Base-by-base conservation (phyloP, 2,888 invertebrate genomes). In the Archips crataeganus region DNA sequence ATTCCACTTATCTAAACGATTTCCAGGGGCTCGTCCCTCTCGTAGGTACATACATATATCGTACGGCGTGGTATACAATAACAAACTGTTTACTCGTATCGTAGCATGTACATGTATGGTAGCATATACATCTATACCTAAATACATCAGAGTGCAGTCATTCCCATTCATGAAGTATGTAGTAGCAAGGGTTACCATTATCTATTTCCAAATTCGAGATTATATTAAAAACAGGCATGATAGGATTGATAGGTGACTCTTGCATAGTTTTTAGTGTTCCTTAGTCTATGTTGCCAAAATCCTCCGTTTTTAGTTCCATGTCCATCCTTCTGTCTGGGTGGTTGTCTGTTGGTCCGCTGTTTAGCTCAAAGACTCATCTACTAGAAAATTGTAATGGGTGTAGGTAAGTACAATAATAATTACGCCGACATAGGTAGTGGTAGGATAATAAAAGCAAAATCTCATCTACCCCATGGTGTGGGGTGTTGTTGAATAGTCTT, bases 51-150 rank as follows among this genome's bases (percentile, higher is more conserved):
- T 57, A 11, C 10, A 11, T 57, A 57, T 57, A 57, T 57, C 57
- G 11, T 57, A 32, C n/a, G 49, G 57, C 57, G 57, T 57, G 32
- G 32, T 54, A 13, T 23, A 57, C 57, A 57, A 57, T 32, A 57
- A 57, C 57, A 57, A 54, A 54, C 54, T 9, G 57, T 57, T 57
- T 57, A 57, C 57, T 57, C 57, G 32, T 32, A 57, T 57, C 57
- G 57, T 32, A 57, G 11, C 10, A 57, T 57, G 57, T 57, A 57
- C 57, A n/a, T n/a, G n/a, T n/a, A n/a, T n/a, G n/a, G n/a, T n/a
- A n/a, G n/a, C n/a, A n/a, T 57, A 54, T 4, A 15, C 45, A 45
- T 45, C 45, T 11, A 45, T 45, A 8, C 2, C 51, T 54, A 54
- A 32, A 32, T 57, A 57, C 11, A 57, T 57, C 3, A 57, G 11